Evolutionary conservation across 2,113 vertebrate species (phyloP).

Genomic region (Martes martes): DNA sequence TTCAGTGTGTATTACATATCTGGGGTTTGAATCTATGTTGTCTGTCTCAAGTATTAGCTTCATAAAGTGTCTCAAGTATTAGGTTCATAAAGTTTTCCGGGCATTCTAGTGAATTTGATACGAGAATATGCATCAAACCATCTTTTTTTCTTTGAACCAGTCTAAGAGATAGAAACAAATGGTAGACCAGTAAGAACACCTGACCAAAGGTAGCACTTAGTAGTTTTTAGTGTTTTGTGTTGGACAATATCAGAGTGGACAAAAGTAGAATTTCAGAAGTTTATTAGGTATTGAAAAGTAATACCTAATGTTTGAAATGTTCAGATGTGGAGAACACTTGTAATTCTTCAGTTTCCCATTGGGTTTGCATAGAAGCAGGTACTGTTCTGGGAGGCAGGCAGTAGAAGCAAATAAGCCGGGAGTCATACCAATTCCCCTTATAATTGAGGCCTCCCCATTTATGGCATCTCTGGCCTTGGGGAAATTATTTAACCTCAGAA

Average conservation of each 20-base stretch:
- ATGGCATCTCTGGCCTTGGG: neutral
- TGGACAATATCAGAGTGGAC: neutral
- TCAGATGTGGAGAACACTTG: neutral
- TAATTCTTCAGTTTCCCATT: neutral
- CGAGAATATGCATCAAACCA: constrained; percentile 38
- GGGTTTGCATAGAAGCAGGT: neutral
- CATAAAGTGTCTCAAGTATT: neutral
- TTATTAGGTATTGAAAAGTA: constrained; percentile 29
- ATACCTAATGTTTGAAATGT: constrained; percentile 19
- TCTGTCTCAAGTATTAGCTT: neutral
- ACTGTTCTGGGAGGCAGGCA: no score
- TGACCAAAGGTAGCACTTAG: constrained; percentile 1
- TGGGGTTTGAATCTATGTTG: neutral
- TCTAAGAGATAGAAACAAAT: neutral
- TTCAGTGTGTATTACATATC: neutral
- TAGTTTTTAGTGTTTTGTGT: neutral
- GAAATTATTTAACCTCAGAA: constrained; percentile 20
- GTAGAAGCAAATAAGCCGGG: neutral
- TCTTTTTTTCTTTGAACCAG: constrained; percentile 48
- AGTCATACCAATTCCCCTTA: neutral
- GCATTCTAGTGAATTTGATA: constrained; percentile 30
- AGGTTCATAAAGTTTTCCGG: constrained; percentile 33
- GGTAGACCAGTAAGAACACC: constrained; percentile 27
- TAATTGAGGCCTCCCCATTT: neutral
- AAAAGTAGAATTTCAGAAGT: constrained; percentile 30